Conservation (phyloP, 2,888 invertebrate genomes). For the Chouioia cunea region DNA sequence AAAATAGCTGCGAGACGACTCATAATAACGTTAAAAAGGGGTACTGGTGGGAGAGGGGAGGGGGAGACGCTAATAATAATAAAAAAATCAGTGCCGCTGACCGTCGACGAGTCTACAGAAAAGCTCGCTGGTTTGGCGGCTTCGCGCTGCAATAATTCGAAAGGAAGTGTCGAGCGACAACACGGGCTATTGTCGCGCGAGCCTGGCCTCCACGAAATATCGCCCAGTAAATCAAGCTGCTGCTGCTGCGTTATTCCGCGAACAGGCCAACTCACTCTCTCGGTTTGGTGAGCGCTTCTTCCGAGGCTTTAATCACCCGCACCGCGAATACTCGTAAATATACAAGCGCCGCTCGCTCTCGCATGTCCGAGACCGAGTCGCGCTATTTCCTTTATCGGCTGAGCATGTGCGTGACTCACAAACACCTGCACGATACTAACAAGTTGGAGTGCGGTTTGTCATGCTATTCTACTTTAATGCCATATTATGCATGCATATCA, state of each 20-base stretch:
- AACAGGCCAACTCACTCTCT: constrained; percentile 3
- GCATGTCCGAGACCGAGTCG: background rate
- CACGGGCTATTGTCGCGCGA: constrained; percentile 66
- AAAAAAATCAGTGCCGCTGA: constrained; percentile 51
- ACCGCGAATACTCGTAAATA: constrained; percentile 50
- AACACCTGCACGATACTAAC: no score
- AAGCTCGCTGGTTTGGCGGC: constrained; percentile 44
- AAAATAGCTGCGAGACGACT: constrained; percentile 48
- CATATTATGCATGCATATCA: no score
- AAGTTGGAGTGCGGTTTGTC: no score
- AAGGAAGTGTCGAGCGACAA: constrained; percentile 66
- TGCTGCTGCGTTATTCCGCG: constrained; percentile 29
- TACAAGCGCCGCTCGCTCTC: constrained; percentile 1
- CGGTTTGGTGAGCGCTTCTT: constrained; percentile 49
- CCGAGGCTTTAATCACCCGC: constrained; percentile 53
- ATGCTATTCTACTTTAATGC: no score
- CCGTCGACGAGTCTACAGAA: constrained; percentile 54
- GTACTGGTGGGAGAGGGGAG: no score
- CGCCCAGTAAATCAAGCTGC: constrained; percentile 65
- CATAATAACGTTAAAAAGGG: constrained; percentile 27
- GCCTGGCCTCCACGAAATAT: constrained; percentile 65
- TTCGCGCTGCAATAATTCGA: constrained; percentile 62
- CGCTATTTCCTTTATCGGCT: background rate
- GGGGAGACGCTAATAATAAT: constrained; percentile 44
- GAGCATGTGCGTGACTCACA: no score